Percentiles rank a stretch among this genome's conserved stretches.
These are phyloP conservation scores for Baronia brevicornis DNA, from an alignment of 2,888 invertebrate species.

Conservation along the genomic window DNA sequence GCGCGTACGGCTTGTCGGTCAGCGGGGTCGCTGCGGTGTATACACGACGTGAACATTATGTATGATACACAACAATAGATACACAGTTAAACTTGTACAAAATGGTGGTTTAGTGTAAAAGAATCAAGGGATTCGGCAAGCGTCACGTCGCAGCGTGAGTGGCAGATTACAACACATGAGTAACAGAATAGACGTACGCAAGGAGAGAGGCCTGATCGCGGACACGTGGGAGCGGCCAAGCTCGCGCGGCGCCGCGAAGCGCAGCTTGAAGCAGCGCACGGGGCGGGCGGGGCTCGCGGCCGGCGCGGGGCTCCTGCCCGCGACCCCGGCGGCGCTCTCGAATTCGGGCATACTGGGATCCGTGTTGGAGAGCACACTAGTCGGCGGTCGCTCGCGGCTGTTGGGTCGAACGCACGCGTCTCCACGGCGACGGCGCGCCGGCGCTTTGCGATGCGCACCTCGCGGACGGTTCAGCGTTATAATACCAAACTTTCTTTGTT, in stretches of 20 bases:
- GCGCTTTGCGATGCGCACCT: constrained; percentile 1
- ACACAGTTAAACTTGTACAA: background rate
- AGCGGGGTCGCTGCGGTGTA: constrained; percentile 50
- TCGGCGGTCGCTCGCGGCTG: no score
- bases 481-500: no score
- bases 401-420: no score
- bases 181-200: constrained; percentile 36
- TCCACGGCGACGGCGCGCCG: constrained; percentile 1
- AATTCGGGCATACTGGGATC: constrained; percentile 7
- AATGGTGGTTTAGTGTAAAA: background rate
- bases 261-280: constrained; percentile 50
- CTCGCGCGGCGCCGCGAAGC: constrained; percentile 56
- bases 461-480: no score
- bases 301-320: constrained; percentile 10
- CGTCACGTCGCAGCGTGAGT: background rate
- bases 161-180: background rate
- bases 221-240: constrained; percentile 59
- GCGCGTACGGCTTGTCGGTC: constrained; percentile 44
- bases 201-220: constrained; percentile 43
- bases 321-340: constrained; percentile 13
- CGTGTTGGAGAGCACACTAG: no score
- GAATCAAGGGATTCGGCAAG: no score
- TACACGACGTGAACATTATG: no score
- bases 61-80: background rate
- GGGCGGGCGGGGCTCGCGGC: constrained; percentile 17